Evolutionary conservation across 2,797 vertebrate species (phyloP), one percentile per base, ranked within the genome.

Genomic region (Anabas testudineus): DNA sequence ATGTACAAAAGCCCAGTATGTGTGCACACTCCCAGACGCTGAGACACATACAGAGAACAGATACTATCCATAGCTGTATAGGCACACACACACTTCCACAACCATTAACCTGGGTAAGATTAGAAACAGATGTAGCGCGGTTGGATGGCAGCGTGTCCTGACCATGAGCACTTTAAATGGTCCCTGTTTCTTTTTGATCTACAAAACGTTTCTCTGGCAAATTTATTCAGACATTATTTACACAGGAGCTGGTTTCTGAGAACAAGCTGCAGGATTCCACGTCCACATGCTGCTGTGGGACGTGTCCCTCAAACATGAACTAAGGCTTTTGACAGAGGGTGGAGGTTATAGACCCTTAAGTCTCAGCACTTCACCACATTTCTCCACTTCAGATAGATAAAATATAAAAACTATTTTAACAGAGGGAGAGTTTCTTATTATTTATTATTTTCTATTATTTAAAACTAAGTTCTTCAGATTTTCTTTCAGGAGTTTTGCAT

Each of bases 211-310:
- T 26, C 36, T 21, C 78, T 68, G 60, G 70, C 67, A 24, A 70
- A 78, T 80, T 73, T 18, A 75, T 76, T 63, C 64, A 19, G 59
- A 61, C 73, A 30, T 61, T 80, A 76, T 83, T 84, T 68, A 80
- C 42, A 37, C 45, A 49, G 51, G 52, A 13, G 45, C 55, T 32
- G 37, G 36, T 70, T 81, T 76, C 60, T 63, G 67, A 58, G 56
- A 77, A 24, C 53, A 46, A 21, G 51, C 19, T 15, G 63, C 6
- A n/a, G 39, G 3, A 18, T 53, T 70, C 22, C 26, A 32, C 2
- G 13, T 48, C 32, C 34, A 30, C 57, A 57, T 16, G 39, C 30
- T 26, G 74, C 67, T 55, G 54, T 6, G 4, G 56, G 30, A 51
- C 51, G 5, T 53, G 34, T 34, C 10, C 52, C 34, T 55, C 6